These are phyloP conservation scores for Saturnia japonica DNA, from an alignment of 2,888 invertebrate species.

Conservation along the genomic window DNA sequence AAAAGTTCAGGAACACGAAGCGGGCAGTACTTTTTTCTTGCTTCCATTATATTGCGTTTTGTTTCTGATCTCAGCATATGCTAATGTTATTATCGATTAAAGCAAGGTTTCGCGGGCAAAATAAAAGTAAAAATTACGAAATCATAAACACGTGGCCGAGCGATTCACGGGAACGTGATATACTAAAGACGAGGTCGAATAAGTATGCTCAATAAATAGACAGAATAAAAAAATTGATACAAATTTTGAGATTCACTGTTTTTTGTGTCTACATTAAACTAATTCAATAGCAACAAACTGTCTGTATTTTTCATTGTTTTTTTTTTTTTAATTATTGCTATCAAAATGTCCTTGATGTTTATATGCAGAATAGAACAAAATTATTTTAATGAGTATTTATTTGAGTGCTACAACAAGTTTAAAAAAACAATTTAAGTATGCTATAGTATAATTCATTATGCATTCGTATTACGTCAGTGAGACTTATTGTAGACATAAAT, in stretches of 20 bases:
- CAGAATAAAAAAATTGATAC: not conserved
- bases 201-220: not conserved
- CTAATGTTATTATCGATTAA: not conserved
- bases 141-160: too few species aligned
- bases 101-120: not conserved
- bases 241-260: not conserved
- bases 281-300: too few species aligned
- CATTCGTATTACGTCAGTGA: slow-evolving; percentile 2
- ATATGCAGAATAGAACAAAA: too few species aligned
- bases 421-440: not conserved
- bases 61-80: not conserved
- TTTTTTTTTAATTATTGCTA: too few species aligned
- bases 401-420: not conserved
- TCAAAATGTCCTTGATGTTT: too few species aligned
- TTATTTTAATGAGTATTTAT: not conserved
- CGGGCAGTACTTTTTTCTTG: not conserved
- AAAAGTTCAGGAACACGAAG: not conserved
- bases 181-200: not conserved
- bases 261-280: not conserved
- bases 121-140: too few species aligned
- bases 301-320: too few species aligned
- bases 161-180: not conserved
- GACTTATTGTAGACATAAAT: not conserved
- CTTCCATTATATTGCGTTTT: not conserved
- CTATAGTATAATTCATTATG: not conserved